Evolutionary conservation across 2,113 vertebrate species (phyloP), one percentile per base, ranked within the genome.

Genomic region (Sylvilagus bachmani): DNA sequence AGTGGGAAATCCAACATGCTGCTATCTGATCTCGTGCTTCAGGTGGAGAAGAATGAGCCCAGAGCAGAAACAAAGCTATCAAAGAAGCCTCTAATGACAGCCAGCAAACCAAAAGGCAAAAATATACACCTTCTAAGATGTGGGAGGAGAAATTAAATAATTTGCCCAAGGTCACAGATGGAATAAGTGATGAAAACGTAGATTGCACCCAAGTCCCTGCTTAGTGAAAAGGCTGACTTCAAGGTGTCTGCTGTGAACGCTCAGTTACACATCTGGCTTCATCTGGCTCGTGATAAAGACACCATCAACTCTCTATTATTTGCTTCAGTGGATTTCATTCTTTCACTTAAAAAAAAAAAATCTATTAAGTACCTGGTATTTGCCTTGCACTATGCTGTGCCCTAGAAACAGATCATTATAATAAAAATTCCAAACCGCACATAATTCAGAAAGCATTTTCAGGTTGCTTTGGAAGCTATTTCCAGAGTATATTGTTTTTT

Each of bases 291-390:
- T 87, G 10, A 92, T 3, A 85, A 77, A 92, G 55, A 93, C 5
- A 80, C 12, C 16, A 95, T 29, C 22, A 75, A 55, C 29, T 75
- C 62, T 83, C 89, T 82, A 71, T 74, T 77, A 73, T 84, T 75
- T 97, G 77, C 51, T 71, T 94, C 49, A 73, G 62, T 81, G 33
- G 25, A 78, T 81, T 88, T 90, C 36, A 69, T 44, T 69, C 77
- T 80, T 27, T 90, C 82, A 88, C 58, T 79, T 69, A 31, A 27
- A 38, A 86, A 36, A 86, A 89, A 70, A 86, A 38, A 51, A 49
- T 5, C 44, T 75, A 80, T 12, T 33, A 86, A 38, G 49, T 21
- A 85, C 31, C n/a, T n/a, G 61, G 55, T 38, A 89, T 69, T 66
- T 91, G 58, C 25, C 24, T 14, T 74, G 49, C 33, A 86, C 62